Evolutionary conservation across 2,888 invertebrate species (phyloP).

Genomic region (Epinotia demarniana): DNA sequence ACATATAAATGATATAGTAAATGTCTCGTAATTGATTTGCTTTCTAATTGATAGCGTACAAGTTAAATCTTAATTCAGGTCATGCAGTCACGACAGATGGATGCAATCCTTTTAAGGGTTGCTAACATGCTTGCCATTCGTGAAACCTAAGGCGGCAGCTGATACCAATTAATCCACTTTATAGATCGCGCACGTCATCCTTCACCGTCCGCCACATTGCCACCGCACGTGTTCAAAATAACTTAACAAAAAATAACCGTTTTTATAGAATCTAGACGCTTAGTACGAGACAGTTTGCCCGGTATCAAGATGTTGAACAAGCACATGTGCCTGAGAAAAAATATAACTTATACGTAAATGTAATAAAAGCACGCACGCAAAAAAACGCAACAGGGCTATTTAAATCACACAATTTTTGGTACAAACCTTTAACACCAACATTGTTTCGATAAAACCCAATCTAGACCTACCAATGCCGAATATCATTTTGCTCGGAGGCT

Average conservation of each 20-base stretch:
- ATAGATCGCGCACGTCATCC: constrained; percentile 53
- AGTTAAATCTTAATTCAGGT: constrained; percentile 36
- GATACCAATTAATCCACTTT: constrained; percentile 51
- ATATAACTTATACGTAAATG: constrained; percentile 47
- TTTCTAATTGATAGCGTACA: constrained; percentile 9
- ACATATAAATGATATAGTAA: too few species aligned
- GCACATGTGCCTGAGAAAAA: constrained; percentile 56
- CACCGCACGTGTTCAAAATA: constrained; percentile 53
- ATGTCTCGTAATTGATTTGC: background rate
- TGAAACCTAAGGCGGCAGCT: constrained; percentile 48
- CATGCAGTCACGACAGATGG: constrained; percentile 44
- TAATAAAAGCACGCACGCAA: background rate
- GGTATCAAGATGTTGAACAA: constrained; percentile 63
- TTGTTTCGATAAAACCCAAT: background rate
- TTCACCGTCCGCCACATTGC: constrained; percentile 57
- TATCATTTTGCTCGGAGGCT: background rate
- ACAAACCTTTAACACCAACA: background rate
- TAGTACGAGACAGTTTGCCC: constrained; percentile 51
- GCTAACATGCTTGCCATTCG: constrained; percentile 40
- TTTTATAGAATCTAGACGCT: constrained; percentile 45
- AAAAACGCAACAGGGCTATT: background rate
- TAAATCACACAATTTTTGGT: too few species aligned
- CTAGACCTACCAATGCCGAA: background rate
- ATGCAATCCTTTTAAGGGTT: constrained; percentile 37
- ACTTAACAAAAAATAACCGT: constrained; percentile 47